These are phyloP conservation scores for Lumbricus terrestris DNA, from an alignment of 2,888 invertebrate genomes.

Conservation along the genomic window DNA sequence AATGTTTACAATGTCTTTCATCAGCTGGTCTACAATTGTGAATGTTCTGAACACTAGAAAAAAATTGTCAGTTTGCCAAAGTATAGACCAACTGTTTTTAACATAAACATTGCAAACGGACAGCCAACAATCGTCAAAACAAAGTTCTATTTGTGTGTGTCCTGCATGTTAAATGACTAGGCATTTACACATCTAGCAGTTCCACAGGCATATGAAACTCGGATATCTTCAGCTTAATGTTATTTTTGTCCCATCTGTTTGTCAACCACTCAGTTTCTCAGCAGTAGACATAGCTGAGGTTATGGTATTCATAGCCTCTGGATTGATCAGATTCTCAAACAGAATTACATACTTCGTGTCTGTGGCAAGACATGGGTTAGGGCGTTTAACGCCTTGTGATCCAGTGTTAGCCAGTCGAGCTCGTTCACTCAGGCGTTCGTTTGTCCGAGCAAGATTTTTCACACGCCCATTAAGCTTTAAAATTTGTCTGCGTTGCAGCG, in stretches of 20 bases:
- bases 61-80: too few relatives aligned
- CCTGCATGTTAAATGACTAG: not conserved
- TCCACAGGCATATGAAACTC: not conserved
- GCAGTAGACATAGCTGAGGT: not conserved
- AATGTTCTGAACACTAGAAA: too few relatives aligned
- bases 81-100: not conserved
- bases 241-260: not conserved
- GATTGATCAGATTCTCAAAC: not conserved
- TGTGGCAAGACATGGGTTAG: not conserved
- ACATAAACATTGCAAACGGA: not conserved
- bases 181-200: not conserved
- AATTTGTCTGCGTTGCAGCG: not conserved
- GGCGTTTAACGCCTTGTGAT: not conserved
- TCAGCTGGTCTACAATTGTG: too few relatives aligned
- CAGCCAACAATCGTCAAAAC: not conserved
- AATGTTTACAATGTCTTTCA: too few relatives aligned
- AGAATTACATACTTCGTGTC: slow-evolving; percentile 9
- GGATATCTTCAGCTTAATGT: not conserved
- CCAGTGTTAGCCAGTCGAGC: not conserved
- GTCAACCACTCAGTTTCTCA: not conserved
- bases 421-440: not conserved
- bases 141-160: not conserved
- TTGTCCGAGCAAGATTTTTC: slow-evolving; percentile 6
- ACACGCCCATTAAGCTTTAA: not conserved
- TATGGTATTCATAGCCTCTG: slow-evolving; percentile 3